A percentile compares a stretch with the other conserved stretches of the same genome.
Conservation (phyloP, 1,140 invertebrate genomes). For the Coelopa frigida region DNA sequence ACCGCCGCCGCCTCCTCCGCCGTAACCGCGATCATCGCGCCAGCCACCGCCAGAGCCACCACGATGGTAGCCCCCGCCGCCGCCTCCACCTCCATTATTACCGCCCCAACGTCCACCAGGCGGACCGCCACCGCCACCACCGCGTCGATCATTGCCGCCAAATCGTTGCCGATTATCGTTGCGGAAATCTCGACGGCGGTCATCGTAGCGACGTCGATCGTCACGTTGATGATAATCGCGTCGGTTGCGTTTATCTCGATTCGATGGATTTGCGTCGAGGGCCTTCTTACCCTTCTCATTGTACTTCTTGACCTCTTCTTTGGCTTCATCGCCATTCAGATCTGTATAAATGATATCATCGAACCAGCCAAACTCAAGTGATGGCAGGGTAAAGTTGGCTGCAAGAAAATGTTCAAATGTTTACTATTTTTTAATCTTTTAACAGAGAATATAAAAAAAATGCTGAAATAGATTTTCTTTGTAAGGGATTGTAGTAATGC, state of each 20-base stretch:
- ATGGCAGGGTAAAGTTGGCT: constrained; percentile 71
- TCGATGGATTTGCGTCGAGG: constrained; percentile 38
- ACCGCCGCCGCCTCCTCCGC: constrained; percentile 31
- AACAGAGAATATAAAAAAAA: neutral
- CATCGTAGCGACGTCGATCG: constrained; percentile 37
- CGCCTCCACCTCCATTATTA: constrained; percentile 47
- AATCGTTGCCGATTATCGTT: constrained; percentile 36
- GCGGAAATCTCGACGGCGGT: constrained; percentile 38
- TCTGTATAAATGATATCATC: constrained; percentile 65
- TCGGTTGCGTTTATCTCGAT: constrained; percentile 47
- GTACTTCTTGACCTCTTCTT: constrained; percentile 66
- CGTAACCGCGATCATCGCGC: constrained; percentile 29
- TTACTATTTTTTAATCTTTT: constrained; percentile 17
- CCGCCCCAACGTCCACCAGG: constrained; percentile 31
- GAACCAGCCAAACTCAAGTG: constrained; percentile 57
- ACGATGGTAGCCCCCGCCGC: constrained; percentile 41
- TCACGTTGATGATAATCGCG: constrained; percentile 40
- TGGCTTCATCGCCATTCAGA: constrained; percentile 59
- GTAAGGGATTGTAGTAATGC: too few relatives aligned
- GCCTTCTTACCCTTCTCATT: constrained; percentile 68
- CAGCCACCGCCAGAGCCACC: constrained; percentile 25
- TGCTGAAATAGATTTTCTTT: neutral
- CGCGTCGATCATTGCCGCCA: constrained; percentile 36
- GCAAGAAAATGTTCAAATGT: constrained; percentile 30
- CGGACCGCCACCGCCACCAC: constrained; percentile 30